A percentile compares a stretch with the other conserved stretches of the same genome.
These are phyloP conservation scores for Lemur catta DNA, from an alignment of 2,797 vertebrate genomes.

Conservation along the genomic window DNA sequence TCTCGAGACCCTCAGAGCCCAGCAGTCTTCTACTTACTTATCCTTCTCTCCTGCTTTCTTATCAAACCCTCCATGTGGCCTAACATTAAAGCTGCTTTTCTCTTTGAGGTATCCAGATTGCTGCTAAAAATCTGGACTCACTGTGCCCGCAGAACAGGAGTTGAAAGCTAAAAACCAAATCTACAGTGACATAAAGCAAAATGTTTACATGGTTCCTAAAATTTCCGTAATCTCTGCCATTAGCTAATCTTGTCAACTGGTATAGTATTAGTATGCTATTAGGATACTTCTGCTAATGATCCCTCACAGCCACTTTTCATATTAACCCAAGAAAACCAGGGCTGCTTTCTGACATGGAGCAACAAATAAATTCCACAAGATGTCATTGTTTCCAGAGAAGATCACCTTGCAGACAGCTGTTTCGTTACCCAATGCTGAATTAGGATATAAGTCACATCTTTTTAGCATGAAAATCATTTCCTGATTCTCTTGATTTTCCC, in stretches of 20 bases:
- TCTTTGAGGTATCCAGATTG: neutral
- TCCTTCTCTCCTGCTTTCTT: neutral
- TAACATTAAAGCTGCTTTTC: neutral
- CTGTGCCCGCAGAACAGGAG: neutral
- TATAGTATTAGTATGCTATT: neutral
- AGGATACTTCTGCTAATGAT: neutral
- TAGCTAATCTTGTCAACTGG: neutral
- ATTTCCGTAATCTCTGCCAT: fast-evolving
- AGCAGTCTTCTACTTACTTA: neutral
- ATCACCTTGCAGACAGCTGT: constrained; percentile 21
- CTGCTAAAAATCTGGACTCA: neutral
- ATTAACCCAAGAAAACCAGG: neutral
- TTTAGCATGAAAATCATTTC: constrained; percentile 1
- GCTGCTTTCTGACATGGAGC: neutral
- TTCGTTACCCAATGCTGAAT: neutral
- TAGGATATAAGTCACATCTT: neutral
- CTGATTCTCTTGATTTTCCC: constrained; percentile 69
- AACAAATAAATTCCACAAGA: neutral
- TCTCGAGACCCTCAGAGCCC: too few relatives aligned
- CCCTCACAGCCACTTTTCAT: neutral
- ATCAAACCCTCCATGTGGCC: neutral
- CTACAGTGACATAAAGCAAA: neutral
- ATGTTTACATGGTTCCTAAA: neutral
- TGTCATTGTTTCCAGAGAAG: neutral
- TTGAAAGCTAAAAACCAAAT: neutral